Evolutionary conservation across 2,113 vertebrate genomes (phyloP), one percentile per base, ranked within the genome.

Genomic region (Leptosomus discolor): DNA sequence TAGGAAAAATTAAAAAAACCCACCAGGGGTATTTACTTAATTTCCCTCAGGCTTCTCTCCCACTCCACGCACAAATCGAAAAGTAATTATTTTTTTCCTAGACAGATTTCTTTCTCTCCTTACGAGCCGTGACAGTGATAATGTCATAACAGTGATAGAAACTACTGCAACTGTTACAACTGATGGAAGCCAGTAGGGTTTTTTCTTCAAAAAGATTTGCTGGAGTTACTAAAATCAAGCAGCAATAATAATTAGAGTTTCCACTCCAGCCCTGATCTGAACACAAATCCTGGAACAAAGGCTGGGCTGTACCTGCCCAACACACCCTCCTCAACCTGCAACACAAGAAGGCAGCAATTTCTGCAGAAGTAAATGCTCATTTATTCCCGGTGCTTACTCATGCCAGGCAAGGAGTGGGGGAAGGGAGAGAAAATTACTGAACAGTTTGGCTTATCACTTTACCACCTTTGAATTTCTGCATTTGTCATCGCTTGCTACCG

Each of bases 41-140:
- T 96, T 97, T 92, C 89, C 84, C 70, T 77, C 54, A 91, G 80
- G 61, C 41, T 82, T 85, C 65, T 91, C 18, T 76, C 57, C 77
- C 70, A 61, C 57, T 69, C n/a, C 64, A 63, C 0, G 0, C 36
- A 76, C 65, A 94, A 94, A 85, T 85, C 41, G 95, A 92, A 83
- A 87, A 69, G 53, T 73, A 91, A 91, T 92, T 92, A 61, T 89
- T 79, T 75, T 88, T 93, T 60, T 88, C 69, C 79, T 74, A 79
- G 68, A 34, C 51, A 71, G 80, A 85, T 90, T 94, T 94, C 39
- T n/a, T 75, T 85, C 71, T 92, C 60, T 88, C 39, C 17, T 87
- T 94, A 85, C 4, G 2, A 95, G 54, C 53, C 65, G 43, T 24
- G 57, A 79, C 85, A 91, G n/a, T 60, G 48, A 81, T 54, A 79